Base-by-base conservation (phyloP, 2,888 invertebrate species). In the Helleia helle region DNA sequence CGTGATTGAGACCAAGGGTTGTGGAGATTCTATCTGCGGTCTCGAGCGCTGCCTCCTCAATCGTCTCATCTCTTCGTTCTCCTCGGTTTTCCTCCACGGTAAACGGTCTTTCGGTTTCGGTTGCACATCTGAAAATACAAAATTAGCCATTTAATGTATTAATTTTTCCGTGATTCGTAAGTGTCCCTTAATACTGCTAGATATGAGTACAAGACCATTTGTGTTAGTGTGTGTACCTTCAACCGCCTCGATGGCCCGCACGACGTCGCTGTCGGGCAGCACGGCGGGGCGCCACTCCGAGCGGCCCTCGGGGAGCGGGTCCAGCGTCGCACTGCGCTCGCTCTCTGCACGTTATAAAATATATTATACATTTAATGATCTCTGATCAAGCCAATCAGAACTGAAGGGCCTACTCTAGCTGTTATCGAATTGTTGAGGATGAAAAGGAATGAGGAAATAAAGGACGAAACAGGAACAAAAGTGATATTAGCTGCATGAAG, bases 201-300 rank as follows among this genome's bases (percentile, higher is more conserved):
- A n/a, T n/a, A n/a, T n/a, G n/a, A n/a, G n/a, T n/a, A n/a, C n/a
- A n/a, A n/a, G n/a, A 27, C 5, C 7, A 11, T 15, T n/a, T 31
- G 12, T n/a, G n/a, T 14, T 12, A 1, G 4, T 14, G 3, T 27
- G 7, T 12, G n/a, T 74, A 93, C 93, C 93, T 87, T 94, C 94
- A 41, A 95, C 93, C 25, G 93, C 90, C 77, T 95, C 94, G 87
- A 95, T 91, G 34, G 94, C 91, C 47, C 91, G 87, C 52, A 94
- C 93, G 24, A 95, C 92, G 71, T 94, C 95, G 69, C 91, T 92
- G 61, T 94, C 94, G 34, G 93, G 88, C 28, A 92, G 88, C 52
- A 87, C 87, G 25, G 91, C 90, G 17, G 94, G 94, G 56, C 91
- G 90, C 94, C 95, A 94, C 60, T 93, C 93, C 11, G 90, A 88